Evolutionary conservation across 2,113 vertebrate genomes (phyloP).

Genomic region (Axis porcinus): DNA sequence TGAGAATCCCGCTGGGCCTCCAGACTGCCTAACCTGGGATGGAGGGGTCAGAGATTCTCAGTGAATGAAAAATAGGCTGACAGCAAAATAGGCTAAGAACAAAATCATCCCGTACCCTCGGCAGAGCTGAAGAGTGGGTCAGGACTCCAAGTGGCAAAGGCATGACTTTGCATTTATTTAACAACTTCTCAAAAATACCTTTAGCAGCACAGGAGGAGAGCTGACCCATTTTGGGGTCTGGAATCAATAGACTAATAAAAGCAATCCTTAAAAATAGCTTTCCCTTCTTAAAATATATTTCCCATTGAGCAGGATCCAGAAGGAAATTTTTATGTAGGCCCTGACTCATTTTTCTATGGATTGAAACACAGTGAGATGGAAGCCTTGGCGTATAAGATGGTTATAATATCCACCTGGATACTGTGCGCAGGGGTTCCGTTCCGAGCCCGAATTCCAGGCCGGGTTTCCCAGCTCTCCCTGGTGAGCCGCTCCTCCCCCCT

Average conservation of each 20-base stretch:
- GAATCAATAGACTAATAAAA: conserved; percentile 65
- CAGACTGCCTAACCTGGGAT: conserved; percentile 36
- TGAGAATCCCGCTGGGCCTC: conserved; percentile 42
- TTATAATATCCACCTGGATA: neutral
- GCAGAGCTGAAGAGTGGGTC: conserved; percentile 3
- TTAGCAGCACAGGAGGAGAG: conserved; percentile 18
- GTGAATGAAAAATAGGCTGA: conserved; percentile 53
- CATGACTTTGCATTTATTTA: conserved; percentile 61
- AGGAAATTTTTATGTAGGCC: neutral
- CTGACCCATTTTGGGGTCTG: conserved; percentile 56
- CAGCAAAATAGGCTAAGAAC: conserved; percentile 50
- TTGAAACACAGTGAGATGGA: neutral
- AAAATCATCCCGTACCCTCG: neutral
- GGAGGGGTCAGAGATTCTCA: conserved; percentile 55
- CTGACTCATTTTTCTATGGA: conserved; percentile 12
- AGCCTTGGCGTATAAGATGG: neutral
- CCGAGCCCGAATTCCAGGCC: neutral
- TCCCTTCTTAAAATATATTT: conserved; percentile 54
- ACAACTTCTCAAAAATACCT: conserved; percentile 34
- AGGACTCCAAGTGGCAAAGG: conserved; percentile 21
- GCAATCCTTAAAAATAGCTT: conserved; percentile 67
- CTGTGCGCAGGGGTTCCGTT: neutral
- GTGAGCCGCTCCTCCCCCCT: neutral
- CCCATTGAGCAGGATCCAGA: conserved; percentile 9
- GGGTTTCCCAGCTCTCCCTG: neutral